These are phyloP conservation scores for Noctua janthe DNA, from an alignment of 2,888 invertebrate genomes.

Conservation along the genomic window DNA sequence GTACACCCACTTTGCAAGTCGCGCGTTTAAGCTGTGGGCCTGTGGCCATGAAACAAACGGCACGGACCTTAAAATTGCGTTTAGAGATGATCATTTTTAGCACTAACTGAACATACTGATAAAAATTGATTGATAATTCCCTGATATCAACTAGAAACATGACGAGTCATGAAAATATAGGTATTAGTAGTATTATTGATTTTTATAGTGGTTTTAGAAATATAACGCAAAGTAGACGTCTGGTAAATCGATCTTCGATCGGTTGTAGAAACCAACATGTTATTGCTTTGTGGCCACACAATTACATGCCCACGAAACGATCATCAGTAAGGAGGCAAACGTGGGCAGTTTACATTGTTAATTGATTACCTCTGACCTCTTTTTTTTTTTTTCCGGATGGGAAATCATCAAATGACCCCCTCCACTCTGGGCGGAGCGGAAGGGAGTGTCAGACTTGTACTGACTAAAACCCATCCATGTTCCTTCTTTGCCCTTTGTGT, in stretches of 20 bases:
- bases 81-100: background rate
- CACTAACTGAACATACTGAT: background rate
- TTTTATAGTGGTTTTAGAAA: background rate
- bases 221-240: background rate
- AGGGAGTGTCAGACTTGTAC: too few relatives aligned
- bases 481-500: too few relatives aligned
- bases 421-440: too few relatives aligned
- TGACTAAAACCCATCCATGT: too few relatives aligned
- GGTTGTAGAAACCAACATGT: background rate
- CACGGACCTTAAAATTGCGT: background rate
- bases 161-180: background rate
- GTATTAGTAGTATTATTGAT: background rate
- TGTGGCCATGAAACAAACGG: constrained; percentile 39
- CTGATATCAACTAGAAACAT: background rate
- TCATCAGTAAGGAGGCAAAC: constrained; percentile 36
- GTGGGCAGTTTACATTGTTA: constrained; percentile 41
- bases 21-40: constrained; percentile 21
- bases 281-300: constrained; percentile 25
- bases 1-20: constrained; percentile 47
- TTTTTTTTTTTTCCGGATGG: background rate
- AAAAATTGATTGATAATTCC: too few relatives aligned
- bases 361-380: constrained; percentile 25
- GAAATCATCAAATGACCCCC: too few relatives aligned
- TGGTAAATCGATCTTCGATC: background rate
- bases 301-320: constrained; percentile 36